Percentiles rank a stretch among this genome's conserved stretches.
Evolutionary conservation across 2,797 vertebrate genomes (phyloP).

Genomic region (Hapalemur alaotrensis): DNA sequence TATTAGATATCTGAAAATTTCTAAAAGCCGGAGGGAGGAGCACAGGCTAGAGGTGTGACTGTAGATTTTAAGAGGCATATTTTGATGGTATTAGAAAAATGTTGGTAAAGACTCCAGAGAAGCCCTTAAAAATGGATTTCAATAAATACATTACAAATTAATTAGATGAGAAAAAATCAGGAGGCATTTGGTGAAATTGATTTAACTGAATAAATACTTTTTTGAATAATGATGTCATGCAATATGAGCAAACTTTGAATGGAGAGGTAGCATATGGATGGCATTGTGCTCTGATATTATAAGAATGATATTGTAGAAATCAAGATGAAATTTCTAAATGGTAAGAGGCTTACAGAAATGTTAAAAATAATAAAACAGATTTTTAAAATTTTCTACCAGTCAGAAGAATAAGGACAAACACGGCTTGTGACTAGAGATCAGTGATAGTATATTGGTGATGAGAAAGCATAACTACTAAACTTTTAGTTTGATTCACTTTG

Average conservation of each 20-base stretch:
- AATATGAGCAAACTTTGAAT: not conserved
- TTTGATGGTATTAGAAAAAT: not conserved
- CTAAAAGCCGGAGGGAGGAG: not conserved
- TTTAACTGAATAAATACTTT: not conserved
- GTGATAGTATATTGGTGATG: rapidly evolving
- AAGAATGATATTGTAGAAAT: not conserved
- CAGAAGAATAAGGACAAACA: not conserved
- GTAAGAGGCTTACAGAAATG: not conserved
- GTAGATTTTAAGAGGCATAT: not conserved
- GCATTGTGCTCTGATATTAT: not conserved
- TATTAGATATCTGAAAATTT: not conserved
- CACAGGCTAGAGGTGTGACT: not conserved
- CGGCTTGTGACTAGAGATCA: not conserved
- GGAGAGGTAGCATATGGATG: not conserved
- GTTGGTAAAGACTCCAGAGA: not conserved
- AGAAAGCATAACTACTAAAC: not conserved
- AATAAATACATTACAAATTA: not conserved
- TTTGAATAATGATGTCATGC: not conserved
- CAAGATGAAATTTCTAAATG: not conserved
- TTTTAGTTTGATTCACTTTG: not conserved
- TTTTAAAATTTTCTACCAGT: not conserved
- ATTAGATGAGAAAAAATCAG: not conserved
- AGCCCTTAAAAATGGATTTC: not conserved
- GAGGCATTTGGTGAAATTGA: not conserved
- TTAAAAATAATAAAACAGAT: not conserved